Percentiles rank a stretch among this genome's conserved stretches.
Conservation (phyloP, 2,113 vertebrate species). For the Probosciger aterrimus region DNA sequence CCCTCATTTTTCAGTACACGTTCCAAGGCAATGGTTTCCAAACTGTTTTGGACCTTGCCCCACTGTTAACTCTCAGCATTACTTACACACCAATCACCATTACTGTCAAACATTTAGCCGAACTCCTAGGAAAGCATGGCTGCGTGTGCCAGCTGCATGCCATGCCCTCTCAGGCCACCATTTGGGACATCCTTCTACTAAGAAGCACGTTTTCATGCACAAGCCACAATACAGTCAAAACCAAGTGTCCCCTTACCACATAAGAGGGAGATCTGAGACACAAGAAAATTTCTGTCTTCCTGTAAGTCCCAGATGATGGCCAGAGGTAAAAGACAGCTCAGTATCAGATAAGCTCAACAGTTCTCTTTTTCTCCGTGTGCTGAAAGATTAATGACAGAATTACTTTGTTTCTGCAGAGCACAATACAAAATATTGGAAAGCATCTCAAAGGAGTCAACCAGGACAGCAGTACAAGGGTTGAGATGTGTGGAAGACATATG, state of each 20-base stretch:
- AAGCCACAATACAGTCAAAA: neutral
- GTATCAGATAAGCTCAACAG: neutral
- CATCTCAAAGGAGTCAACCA: neutral
- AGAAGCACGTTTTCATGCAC: neutral
- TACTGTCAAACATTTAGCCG: conserved; percentile 13
- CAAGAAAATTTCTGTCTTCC: neutral
- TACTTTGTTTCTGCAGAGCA: neutral
- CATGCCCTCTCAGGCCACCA: neutral
- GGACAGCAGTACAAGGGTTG: neutral
- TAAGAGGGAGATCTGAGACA: neutral
- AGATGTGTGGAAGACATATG: neutral
- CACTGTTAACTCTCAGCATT: conserved; percentile 29
- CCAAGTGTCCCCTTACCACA: neutral
- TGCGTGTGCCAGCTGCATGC: neutral
- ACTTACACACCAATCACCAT: conserved; percentile 15
- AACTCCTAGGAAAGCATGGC: neutral
- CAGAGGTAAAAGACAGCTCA: neutral
- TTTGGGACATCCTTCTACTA: neutral
- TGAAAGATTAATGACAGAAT: neutral
- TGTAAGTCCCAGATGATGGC: fast-evolving
- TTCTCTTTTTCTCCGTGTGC: neutral
- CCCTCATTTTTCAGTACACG: neutral
- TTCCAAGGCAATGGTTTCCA: conserved; percentile 56
- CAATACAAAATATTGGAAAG: neutral
- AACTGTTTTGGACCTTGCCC: conserved; percentile 57